These are phyloP conservation scores for Ceraclea dissimilis DNA, from an alignment of 2,888 invertebrate genomes.

Conservation along the genomic window DNA sequence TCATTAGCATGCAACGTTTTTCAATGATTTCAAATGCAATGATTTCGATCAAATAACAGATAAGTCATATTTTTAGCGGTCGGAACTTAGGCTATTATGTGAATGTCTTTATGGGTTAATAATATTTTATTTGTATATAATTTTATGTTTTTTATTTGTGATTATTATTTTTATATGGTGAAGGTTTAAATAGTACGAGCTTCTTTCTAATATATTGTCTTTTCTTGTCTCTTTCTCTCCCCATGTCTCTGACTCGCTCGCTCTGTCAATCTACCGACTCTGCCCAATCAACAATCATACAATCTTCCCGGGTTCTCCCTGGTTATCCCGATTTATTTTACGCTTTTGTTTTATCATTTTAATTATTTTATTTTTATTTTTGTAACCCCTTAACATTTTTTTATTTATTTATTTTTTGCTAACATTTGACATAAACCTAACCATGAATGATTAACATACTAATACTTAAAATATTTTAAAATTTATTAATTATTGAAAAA, in stretches of 20 bases:
- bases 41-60: too few relatives aligned
- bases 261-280: constrained; percentile 17
- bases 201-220: constrained; percentile 24
- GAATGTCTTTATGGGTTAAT: too few relatives aligned
- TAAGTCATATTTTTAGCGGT: too few relatives aligned
- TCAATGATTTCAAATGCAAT: too few relatives aligned
- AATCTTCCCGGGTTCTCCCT: too few relatives aligned
- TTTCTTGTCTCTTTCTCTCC: constrained; percentile 23
- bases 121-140: too few relatives aligned
- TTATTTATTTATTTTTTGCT: not conserved
- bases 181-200: constrained; percentile 15
- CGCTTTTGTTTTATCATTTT: constrained; percentile 6
- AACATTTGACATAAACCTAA: not conserved
- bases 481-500: too few relatives aligned
- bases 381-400: not conserved
- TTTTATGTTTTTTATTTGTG: too few relatives aligned
- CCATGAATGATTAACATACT: too few relatives aligned
- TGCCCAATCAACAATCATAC: not conserved
- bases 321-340: constrained; percentile 1
- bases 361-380: not conserved
- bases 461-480: too few relatives aligned
- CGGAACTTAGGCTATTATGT: too few relatives aligned
- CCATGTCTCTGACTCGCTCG: constrained; percentile 13
- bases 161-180: constrained; percentile 14
- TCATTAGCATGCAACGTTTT: too few relatives aligned